Evolutionary conservation across 2,888 invertebrate species (phyloP).

Genomic region (Selenia dentaria): DNA sequence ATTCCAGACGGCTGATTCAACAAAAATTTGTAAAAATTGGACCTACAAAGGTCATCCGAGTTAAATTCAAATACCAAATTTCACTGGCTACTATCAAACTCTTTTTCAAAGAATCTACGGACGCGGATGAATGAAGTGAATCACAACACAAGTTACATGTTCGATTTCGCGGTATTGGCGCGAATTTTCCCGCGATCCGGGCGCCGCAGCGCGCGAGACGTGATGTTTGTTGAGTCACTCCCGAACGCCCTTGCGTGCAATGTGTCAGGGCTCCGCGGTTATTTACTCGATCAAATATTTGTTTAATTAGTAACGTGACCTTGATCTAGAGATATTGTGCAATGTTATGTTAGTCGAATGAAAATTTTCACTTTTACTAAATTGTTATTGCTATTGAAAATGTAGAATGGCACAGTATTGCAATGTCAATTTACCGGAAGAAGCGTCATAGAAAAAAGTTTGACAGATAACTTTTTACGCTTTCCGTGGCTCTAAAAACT

Average conservation of each 20-base stretch:
- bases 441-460: no score
- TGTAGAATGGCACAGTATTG: no score
- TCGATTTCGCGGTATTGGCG: conserved; percentile 46
- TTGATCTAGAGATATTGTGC: neutral
- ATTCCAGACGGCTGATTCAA: conserved; percentile 5
- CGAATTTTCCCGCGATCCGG: conserved; percentile 48
- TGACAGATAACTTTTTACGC: no score
- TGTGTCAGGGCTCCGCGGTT: conserved; percentile 42
- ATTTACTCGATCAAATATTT: conserved; percentile 25
- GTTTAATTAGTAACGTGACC: conserved; percentile 7
- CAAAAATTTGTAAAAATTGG: neutral
- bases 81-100: neutral
- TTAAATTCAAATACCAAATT: neutral
- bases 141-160: conserved; percentile 39
- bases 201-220: conserved; percentile 12
- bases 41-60: neutral
- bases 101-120: conserved; percentile 4
- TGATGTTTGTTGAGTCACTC: conserved; percentile 51
- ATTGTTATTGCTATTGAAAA: no score
- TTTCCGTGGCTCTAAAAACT: no score
- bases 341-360: no score
- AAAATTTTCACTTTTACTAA: no score
- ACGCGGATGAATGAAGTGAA: conserved; percentile 42
- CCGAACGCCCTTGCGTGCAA: conserved; percentile 52
- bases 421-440: no score